phyloP scores from a whole-genome alignment of 2,888 invertebrate species.

The Tetanocera ferruginea region DNA sequence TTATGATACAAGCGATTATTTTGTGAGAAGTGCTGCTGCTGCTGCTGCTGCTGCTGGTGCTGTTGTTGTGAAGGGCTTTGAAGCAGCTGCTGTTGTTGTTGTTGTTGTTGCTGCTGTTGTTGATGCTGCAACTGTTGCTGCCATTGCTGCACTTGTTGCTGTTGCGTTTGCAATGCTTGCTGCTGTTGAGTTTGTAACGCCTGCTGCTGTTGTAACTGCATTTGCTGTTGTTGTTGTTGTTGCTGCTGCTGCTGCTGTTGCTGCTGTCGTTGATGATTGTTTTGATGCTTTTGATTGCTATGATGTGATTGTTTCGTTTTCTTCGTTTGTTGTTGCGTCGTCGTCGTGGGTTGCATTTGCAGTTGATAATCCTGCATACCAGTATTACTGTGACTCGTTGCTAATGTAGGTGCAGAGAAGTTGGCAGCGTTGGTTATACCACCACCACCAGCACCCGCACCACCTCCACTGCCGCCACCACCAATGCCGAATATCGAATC shows the following conservation, averaged over 20 bases:
- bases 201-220: conserved; percentile 54
- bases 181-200: conserved; percentile 49
- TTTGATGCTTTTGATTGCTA: conserved; percentile 54
- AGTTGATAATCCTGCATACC: conserved; percentile 54
- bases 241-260: conserved; percentile 56
- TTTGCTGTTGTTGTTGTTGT: conserved; percentile 50
- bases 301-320: conserved; percentile 57
- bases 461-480: conserved; percentile 55
- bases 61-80: conserved; percentile 46
- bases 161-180: conserved; percentile 40
- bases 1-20: conserved; percentile 43
- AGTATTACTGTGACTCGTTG: conserved; percentile 57
- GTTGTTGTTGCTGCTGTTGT: conserved; percentile 49
- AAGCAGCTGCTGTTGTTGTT: conserved; percentile 45
- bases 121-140: conserved; percentile 50
- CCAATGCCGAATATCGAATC: conserved; percentile 60
- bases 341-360: conserved; percentile 40
- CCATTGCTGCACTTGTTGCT: conserved; percentile 47
- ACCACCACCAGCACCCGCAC: conserved; percentile 49
- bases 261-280: conserved; percentile 55
- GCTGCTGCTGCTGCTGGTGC: conserved; percentile 45
- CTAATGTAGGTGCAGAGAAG: conserved; percentile 54
- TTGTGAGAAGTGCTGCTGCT: conserved; percentile 19
- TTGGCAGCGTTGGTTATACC: conserved; percentile 48
- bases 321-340: conserved; percentile 49